phyloP scores from a whole-genome alignment of 2,888 invertebrate species.

The Thymelicus acteon region DNA sequence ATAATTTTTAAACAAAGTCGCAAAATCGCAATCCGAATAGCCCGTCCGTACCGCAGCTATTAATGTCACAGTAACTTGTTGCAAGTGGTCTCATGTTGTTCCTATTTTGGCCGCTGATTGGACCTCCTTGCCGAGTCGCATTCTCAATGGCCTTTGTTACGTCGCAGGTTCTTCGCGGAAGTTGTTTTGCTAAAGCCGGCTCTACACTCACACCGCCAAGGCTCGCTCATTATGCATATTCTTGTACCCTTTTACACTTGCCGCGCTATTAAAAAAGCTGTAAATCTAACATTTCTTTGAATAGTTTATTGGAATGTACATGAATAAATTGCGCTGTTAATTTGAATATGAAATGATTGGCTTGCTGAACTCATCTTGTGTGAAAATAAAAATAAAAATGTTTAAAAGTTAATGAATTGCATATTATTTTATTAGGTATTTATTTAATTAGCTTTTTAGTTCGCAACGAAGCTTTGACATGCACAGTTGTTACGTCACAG shows the following conservation, averaged over 20 bases:
- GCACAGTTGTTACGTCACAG: no score
- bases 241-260: background rate
- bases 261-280: background rate
- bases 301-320: no score
- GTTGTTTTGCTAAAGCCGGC: slow-evolving; percentile 1
- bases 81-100: slow-evolving; percentile 20
- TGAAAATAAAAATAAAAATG: no score
- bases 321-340: no score
- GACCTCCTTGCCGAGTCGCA: slow-evolving; percentile 5
- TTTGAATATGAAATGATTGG: no score
- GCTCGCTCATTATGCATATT: background rate
- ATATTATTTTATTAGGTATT: no score
- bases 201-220: background rate
- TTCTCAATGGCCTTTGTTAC: slow-evolving; percentile 1
- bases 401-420: no score
- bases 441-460: no score
- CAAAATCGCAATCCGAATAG: background rate
- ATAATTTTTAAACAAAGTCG: background rate
- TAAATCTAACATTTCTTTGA: no score
- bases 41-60: slow-evolving; percentile 11
- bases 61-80: slow-evolving; percentile 29
- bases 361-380: no score
- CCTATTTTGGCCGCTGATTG: slow-evolving; percentile 25
- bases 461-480: no score
- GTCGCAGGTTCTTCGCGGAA: slow-evolving; percentile 7